Evolutionary conservation across 2,888 invertebrate species (phyloP), one percentile per base, ranked within the genome.

Genomic region (Andrena trimmerana): DNA sequence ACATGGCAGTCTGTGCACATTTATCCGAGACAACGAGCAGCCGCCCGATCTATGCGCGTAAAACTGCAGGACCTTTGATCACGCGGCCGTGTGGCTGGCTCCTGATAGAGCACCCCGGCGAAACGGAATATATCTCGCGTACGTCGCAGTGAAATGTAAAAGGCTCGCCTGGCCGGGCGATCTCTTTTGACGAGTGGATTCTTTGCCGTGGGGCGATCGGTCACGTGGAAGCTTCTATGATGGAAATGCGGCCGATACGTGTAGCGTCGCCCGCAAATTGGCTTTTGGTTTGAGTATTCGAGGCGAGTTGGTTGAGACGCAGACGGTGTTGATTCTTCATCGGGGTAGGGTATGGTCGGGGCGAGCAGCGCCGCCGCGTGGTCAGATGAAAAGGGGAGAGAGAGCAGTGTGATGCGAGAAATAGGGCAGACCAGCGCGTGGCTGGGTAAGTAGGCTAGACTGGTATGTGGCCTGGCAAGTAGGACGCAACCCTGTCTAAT

Each of bases 11-110:
- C 62, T 36, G 13, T 2, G 63, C 54, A 33, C 52, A 52, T 75
- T 68, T 68, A 48, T 50, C 13, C 67, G 50, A 50, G 74, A 67
- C 48, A 74, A 60, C 50, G 31, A 2, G 54, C 36, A 27, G 31
- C 8, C 29, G 60, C 27, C 13, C 20, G 50, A 67, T 74, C 60
- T 50, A 10, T 16, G 24, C 27, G 24, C 48, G 36, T n/a, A 59
- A 66, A 42, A 74, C 31, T 8, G 27, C 24, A 24, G 60, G 20
- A 6, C 29, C 60, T 50, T 70, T 70, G 59, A 70, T 48, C n/a
- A 27, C n/a, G 16, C 29, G 10, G 8, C 5, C 20, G n/a, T 6
- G 10, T 48, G 48, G 20, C 52, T 52, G 52, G 20, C 8, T 52
- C 52, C n/a, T 59, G 27, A 60, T 48, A 50, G 60, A 48, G 31